Percentiles rank a stretch among this genome's conserved stretches.
These are phyloP conservation scores for Zaprionus taronus DNA, from an alignment of 1,140 invertebrate genomes.

Conservation along the genomic window DNA sequence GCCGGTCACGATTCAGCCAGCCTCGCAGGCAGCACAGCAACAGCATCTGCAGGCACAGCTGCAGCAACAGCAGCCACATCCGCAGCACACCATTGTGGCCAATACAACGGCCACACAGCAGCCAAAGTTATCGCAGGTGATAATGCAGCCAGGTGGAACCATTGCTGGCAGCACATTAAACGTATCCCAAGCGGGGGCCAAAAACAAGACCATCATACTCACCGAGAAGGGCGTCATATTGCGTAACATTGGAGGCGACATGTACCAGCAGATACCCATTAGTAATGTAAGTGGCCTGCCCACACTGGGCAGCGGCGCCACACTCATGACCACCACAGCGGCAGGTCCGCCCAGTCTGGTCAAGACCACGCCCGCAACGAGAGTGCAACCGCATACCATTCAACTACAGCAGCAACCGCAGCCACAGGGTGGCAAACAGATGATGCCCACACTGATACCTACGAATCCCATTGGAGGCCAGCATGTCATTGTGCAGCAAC, in stretches of 20 bases:
- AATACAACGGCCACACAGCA: constrained; percentile 82
- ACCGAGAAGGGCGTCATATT: constrained; percentile 82
- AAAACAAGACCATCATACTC: constrained; percentile 83
- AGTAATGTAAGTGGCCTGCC: constrained; percentile 76
- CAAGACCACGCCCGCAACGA: constrained; percentile 65
- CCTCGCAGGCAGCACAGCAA: constrained; percentile 79
- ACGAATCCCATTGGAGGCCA: constrained; percentile 72
- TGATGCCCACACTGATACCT: constrained; percentile 79
- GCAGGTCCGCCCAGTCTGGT: constrained; percentile 79
- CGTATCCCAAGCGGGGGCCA: constrained; percentile 62
- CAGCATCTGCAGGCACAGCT: constrained; percentile 80
- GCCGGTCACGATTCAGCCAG: constrained; percentile 82
- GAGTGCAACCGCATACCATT: constrained; percentile 54
- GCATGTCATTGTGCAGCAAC: constrained; percentile 77
- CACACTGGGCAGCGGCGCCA: constrained; percentile 65
- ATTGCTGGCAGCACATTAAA: constrained; percentile 57
- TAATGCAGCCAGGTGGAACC: constrained; percentile 68
- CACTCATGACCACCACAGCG: constrained; percentile 76
- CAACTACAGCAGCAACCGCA: constrained; percentile 51
- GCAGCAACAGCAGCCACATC: constrained; percentile 79
- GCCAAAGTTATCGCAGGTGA: constrained; percentile 77
- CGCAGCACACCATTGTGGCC: constrained; percentile 81
- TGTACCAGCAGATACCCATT: constrained; percentile 84
- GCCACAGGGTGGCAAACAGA: constrained; percentile 63
- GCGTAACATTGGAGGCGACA: constrained; percentile 81